Percentiles rank a stretch among this genome's conserved stretches.
Evolutionary conservation across 2,113 vertebrate genomes (phyloP).

Genomic region (Mohoua ochrocephala): DNA sequence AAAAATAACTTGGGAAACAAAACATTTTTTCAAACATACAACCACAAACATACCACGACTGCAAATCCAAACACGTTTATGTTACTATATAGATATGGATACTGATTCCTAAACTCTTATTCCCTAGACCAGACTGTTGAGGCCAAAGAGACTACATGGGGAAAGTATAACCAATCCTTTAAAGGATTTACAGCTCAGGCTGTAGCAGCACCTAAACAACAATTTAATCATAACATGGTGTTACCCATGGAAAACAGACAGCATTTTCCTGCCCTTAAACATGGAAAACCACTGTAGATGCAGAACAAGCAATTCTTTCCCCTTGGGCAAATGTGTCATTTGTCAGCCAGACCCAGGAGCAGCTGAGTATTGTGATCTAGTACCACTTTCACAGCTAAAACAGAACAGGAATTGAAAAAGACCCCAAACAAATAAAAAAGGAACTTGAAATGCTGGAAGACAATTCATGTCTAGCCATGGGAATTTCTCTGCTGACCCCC

Average conservation of each 20-base stretch:
- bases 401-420: background rate
- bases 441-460: background rate
- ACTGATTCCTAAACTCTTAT: background rate
- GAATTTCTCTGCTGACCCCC: background rate
- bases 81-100: background rate
- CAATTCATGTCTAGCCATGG: background rate
- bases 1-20: background rate
- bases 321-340: background rate
- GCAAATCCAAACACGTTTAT: background rate
- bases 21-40: background rate
- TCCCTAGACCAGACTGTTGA: background rate
- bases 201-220: background rate
- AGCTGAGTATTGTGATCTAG: background rate
- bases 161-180: background rate
- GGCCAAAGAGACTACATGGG: background rate
- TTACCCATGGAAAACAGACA: background rate
- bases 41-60: background rate
- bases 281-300: background rate
- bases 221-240: background rate
- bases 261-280: background rate
- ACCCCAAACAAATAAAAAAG: background rate
- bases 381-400: background rate
- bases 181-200: background rate
- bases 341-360: background rate
- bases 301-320: background rate